Evolutionary conservation across 2,797 vertebrate species (phyloP).

Genomic region (Threskiornis aethiopicus): DNA sequence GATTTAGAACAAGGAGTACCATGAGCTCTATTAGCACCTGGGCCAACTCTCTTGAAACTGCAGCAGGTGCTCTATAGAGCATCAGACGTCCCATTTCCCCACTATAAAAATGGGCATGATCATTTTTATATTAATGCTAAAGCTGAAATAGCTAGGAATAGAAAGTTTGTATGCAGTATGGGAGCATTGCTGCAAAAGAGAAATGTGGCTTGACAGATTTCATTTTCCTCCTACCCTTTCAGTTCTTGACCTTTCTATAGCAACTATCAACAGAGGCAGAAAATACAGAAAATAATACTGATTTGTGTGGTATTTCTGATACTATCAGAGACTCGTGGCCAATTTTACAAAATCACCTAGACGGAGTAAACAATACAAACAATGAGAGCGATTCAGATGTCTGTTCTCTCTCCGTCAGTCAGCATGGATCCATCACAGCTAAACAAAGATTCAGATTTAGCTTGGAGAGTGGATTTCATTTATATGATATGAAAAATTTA

Average conservation of each 20-base stretch:
- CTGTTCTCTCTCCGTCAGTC: not conserved
- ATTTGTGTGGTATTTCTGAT: not conserved
- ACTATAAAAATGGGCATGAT: not conserved
- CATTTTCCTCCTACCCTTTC: constrained; percentile 2
- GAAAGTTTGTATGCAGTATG: not conserved
- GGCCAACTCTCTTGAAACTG: not conserved
- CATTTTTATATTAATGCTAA: not conserved
- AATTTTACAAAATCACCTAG: not conserved
- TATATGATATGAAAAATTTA: not conserved
- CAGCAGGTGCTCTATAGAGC: not conserved
- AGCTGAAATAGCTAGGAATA: not conserved
- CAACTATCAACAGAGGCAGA: not conserved
- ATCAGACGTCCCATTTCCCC: not conserved
- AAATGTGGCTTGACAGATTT: constrained; percentile 9
- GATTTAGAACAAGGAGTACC: not conserved
- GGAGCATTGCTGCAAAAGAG: not conserved
- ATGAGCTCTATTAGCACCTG: not conserved
- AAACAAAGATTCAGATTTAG: not conserved
- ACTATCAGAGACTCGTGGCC: not conserved
- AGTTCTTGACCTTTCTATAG: constrained; percentile 21
- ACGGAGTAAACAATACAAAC: not conserved
- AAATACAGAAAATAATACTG: not conserved
- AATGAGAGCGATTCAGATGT: not conserved
- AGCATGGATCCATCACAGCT: not conserved
- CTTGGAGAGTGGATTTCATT: not conserved